Evolutionary conservation across 2,113 vertebrate species (phyloP).

Genomic region (Silurus glanis): DNA sequence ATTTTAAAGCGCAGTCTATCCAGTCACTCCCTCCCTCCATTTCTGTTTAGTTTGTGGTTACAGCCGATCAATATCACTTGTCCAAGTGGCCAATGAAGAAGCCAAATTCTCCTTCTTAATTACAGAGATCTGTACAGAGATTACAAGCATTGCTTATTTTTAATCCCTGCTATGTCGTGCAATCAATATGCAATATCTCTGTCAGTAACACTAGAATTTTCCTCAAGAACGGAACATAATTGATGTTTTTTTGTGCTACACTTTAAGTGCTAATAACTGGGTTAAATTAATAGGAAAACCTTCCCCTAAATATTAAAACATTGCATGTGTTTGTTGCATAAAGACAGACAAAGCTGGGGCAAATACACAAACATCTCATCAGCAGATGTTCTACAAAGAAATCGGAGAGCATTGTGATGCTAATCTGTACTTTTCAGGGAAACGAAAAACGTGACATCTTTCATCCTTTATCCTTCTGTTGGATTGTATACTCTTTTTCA

Average conservation of each 20-base stretch:
- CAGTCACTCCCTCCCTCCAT: slow-evolving; percentile 9
- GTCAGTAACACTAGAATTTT: slow-evolving; percentile 23
- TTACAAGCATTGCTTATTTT: slow-evolving; percentile 46
- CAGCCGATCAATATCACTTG: slow-evolving; percentile 49
- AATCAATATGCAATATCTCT: slow-evolving; percentile 59
- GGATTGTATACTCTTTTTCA: slow-evolving; percentile 14
- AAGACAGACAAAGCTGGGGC: slow-evolving; percentile 40
- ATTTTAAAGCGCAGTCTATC: slow-evolving; percentile 38
- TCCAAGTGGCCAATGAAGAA: slow-evolving; percentile 40
- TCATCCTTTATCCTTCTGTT: slow-evolving; percentile 21
- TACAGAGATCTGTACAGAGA: slow-evolving; percentile 42
- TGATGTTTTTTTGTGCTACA: neutral
- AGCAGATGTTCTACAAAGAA: slow-evolving; percentile 52
- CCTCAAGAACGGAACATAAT: neutral
- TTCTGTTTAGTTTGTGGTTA: slow-evolving; percentile 47
- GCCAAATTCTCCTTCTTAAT: slow-evolving; percentile 51
- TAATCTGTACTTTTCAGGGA: slow-evolving; percentile 43
- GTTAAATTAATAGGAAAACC: slow-evolving; percentile 15
- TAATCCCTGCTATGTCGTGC: slow-evolving; percentile 26
- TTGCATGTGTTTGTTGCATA: slow-evolving; percentile 50
- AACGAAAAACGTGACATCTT: slow-evolving; percentile 24
- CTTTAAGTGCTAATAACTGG: slow-evolving; percentile 66
- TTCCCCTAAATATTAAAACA: slow-evolving; percentile 24
- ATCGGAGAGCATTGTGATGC: slow-evolving; percentile 41
- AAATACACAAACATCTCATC: slow-evolving; percentile 49